Evolutionary conservation across 2,113 vertebrate species (phyloP), one percentile per base, ranked within the genome.

Genomic region (Xiphias gladius): DNA sequence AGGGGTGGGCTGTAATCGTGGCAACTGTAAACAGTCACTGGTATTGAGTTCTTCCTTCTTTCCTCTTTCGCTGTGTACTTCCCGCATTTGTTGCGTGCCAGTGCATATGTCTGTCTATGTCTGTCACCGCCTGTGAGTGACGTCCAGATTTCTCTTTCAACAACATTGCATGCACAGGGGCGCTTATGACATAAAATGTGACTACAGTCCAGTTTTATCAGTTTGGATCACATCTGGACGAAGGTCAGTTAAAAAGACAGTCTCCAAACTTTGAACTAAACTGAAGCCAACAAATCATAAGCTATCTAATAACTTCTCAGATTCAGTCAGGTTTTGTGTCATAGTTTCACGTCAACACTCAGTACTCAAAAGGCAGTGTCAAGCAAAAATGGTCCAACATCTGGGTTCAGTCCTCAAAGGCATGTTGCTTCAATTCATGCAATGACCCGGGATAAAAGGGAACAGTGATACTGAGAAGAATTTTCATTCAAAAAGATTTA

Each of bases 21-120:
- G 82, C 82, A 84, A 93, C 82, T 88, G 88, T 91, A 94, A 93
- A 93, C 91, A 92, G 73, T 72, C 83, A 22, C 70, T 84, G 75
- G 54, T 89, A 75, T 79, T 76, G 70, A 84, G 86, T 88, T 91
- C 69, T 76, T 92, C 76, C 86, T 79, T 64, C 76, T 83, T 76
- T 63, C 80, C 87, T 54, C 63, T 74, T 78, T 84, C 5, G 4
- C 30, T 41, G 73, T 83, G 61, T 19, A 62, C 83, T 89, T 89
- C 89, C 69, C 65, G 71, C 9, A 5, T 79, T 82, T 79, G 88
- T 83, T 84, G 74, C 52, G 62, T 83, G 80, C 87, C 85, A 88
- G 66, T 54, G 80, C 84, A 85, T 75, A 43, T 86, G 86, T 85
- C 78, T 48, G 62, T 88, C 68, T 73, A 17, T 86, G 72, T 91